These are phyloP conservation scores for Meta bourneti DNA, from an alignment of 2,888 invertebrate species.

Conservation along the genomic window DNA sequence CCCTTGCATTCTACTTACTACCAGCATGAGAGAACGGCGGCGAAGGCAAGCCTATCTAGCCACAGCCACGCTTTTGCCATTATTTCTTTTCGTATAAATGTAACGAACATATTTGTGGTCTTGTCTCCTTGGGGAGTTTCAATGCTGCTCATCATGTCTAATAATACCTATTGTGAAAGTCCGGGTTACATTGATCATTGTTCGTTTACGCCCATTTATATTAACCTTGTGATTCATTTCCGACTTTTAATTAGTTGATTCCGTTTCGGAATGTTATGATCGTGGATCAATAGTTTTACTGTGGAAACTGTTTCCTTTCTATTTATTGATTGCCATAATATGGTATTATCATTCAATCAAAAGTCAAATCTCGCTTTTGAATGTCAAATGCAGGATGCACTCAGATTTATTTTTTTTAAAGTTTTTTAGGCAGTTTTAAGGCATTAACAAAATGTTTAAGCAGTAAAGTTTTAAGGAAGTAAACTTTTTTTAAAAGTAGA, in stretches of 20 bases:
- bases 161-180: neutral
- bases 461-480: too few species aligned
- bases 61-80: neutral
- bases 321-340: too few species aligned
- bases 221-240: neutral
- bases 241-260: neutral
- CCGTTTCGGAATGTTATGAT: neutral
- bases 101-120: neutral
- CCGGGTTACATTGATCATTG: neutral
- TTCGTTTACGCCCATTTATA: neutral
- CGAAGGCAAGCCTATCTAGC: too few species aligned
- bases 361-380: too few species aligned
- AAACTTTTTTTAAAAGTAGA: too few species aligned
- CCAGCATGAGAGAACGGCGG: neutral
- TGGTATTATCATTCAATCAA: too few species aligned
- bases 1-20: neutral
- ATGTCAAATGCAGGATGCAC: too few species aligned
- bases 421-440: too few species aligned
- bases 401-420: too few species aligned
- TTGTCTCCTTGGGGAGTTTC: neutral
- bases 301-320: too few species aligned
- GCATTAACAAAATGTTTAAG: too few species aligned
- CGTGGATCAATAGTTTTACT: too few species aligned
- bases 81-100: neutral
- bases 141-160: neutral